Evolutionary conservation across 2,888 invertebrate genomes (phyloP).

Genomic region (Brenthis daphne): DNA sequence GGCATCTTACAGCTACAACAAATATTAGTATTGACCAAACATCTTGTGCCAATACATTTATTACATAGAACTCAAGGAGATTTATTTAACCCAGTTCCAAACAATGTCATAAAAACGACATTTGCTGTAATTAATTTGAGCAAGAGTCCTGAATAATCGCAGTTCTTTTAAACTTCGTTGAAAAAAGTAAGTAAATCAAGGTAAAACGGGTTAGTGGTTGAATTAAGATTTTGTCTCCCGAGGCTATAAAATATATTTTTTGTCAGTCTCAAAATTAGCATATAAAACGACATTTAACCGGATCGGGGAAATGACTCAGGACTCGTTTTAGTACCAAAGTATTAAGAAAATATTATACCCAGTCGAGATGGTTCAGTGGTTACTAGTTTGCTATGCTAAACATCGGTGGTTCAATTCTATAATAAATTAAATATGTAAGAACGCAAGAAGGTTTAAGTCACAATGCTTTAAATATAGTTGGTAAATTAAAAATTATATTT

Average conservation of each 20-base stretch:
- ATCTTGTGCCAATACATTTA: conserved; percentile 7
- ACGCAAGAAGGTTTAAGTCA: too few species aligned
- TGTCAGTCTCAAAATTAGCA: conserved; percentile 28
- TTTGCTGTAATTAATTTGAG: conserved; percentile 29
- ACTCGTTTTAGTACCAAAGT: background rate
- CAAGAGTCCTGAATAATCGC: conserved; percentile 30
- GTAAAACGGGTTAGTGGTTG: conserved; percentile 26
- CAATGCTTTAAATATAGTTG: too few species aligned
- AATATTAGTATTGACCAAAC: conserved; percentile 10
- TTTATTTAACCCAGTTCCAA: conserved; percentile 1
- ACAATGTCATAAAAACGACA: conserved; percentile 13
- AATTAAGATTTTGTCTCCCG: conserved; percentile 34
- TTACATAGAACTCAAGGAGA: conserved; percentile 5
- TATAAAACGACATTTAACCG: conserved; percentile 30
- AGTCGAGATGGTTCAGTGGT: too few species aligned
- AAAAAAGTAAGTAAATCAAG: conserved; percentile 34
- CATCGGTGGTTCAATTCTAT: too few species aligned
- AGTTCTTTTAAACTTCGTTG: conserved; percentile 28
- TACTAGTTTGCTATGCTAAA: too few species aligned
- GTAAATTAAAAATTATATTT: too few species aligned
- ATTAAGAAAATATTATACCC: background rate
- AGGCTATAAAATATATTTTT: conserved; percentile 29
- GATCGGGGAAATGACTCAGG: conserved; percentile 12
- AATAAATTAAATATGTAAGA: too few species aligned
- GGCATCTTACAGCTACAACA: background rate